phyloP scores from a whole-genome alignment of 2,888 invertebrate species.

The Exocentrus adspersus region DNA sequence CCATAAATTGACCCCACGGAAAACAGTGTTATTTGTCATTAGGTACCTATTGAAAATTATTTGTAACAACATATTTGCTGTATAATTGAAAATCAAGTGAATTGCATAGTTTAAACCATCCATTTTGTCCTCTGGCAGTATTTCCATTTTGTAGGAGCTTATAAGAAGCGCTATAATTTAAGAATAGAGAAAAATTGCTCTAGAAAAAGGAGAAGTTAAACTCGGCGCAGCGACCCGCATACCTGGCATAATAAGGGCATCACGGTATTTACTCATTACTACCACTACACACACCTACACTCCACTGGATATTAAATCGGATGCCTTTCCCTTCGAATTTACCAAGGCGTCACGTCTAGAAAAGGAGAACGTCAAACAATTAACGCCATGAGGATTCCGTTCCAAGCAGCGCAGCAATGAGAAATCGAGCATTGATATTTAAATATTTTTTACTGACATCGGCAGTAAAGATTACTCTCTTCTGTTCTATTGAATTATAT shows the following conservation, averaged over 20 bases:
- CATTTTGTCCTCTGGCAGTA: neutral
- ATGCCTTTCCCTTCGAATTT: constrained; percentile 47
- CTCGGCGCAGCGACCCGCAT: constrained; percentile 47
- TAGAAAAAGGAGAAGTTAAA: constrained; percentile 40
- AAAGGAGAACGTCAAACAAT: constrained; percentile 44
- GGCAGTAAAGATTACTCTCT: constrained; percentile 32
- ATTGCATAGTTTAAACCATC: too few relatives aligned
- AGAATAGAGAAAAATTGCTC: constrained; percentile 31
- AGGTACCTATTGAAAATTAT: too few relatives aligned
- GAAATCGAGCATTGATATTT: constrained; percentile 32
- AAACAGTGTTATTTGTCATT: too few relatives aligned
- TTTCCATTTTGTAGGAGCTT: neutral
- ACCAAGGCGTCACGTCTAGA: constrained; percentile 32
- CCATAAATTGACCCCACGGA: too few relatives aligned
- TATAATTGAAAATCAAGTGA: too few relatives aligned
- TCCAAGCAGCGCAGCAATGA: constrained; percentile 6
- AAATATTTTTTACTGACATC: constrained; percentile 39
- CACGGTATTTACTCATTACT: constrained; percentile 54
- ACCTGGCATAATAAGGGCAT: constrained; percentile 49
- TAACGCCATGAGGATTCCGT: constrained; percentile 44
- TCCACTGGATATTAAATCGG: constrained; percentile 51
- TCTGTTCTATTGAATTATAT: too few relatives aligned
- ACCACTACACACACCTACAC: constrained; percentile 47
- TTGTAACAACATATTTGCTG: too few relatives aligned
- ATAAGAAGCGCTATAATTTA: constrained; percentile 19